phyloP scores from a whole-genome alignment of 2,797 vertebrate species.

The Scarus forsteni region DNA sequence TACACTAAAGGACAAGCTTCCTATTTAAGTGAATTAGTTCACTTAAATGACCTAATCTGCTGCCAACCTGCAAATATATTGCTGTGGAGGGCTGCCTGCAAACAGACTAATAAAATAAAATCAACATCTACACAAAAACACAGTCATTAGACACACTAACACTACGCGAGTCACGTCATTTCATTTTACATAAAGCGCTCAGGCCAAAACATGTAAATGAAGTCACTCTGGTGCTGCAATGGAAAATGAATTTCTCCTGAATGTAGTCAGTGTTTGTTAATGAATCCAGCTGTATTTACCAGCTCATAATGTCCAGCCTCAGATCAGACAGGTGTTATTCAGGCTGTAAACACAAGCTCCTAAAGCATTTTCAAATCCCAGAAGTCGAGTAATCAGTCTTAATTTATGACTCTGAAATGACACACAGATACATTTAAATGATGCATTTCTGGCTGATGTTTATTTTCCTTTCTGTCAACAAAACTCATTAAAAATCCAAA shows the following conservation, averaged over 20 bases:
- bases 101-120: conserved; percentile 67
- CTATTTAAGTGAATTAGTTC: conserved; percentile 54
- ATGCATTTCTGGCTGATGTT: not conserved
- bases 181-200: conserved; percentile 55
- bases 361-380: conserved; percentile 39
- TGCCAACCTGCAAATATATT: conserved; percentile 61
- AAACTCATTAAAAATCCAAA: conserved; percentile 14
- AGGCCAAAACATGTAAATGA: conserved; percentile 62
- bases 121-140: conserved; percentile 59
- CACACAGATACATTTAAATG: not conserved
- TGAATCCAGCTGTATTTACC: conserved; percentile 66
- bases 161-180: conserved; percentile 55
- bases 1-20: conserved; percentile 44
- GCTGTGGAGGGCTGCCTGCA: conserved; percentile 22
- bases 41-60: conserved; percentile 48
- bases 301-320: conserved; percentile 55
- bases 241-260: conserved; percentile 69
- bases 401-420: conserved; percentile 26
- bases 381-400: conserved; percentile 13
- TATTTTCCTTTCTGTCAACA: conserved; percentile 27
- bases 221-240: conserved; percentile 60
- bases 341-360: conserved; percentile 53
- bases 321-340: conserved; percentile 57
- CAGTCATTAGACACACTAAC: conserved; percentile 54
- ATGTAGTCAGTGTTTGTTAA: conserved; percentile 71